phyloP scores from a whole-genome alignment of 2,113 vertebrate genomes.

The Picathartes gymnocephalus region DNA sequence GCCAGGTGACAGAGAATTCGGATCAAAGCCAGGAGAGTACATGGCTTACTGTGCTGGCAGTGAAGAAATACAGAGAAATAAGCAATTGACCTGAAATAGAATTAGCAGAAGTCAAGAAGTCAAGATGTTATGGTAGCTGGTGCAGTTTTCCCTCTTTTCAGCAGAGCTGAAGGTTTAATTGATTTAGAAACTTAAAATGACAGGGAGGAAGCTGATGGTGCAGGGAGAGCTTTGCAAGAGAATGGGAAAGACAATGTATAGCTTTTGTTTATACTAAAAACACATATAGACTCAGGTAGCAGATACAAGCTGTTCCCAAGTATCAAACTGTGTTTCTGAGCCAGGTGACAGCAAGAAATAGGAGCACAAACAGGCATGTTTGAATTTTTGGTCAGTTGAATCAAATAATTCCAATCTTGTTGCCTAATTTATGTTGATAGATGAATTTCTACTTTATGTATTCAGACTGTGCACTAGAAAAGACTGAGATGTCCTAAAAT shows the following conservation, averaged over 20 bases:
- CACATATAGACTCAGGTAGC: background rate
- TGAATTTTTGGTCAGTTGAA: background rate
- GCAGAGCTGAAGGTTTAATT: background rate
- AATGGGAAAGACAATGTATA: background rate
- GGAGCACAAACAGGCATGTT: background rate
- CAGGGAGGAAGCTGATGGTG: background rate
- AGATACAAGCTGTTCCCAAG: background rate
- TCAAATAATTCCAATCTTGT: background rate
- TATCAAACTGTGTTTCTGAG: background rate
- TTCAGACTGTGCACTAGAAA: background rate
- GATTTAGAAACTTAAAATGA: background rate
- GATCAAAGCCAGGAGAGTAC: background rate
- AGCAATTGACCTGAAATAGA: background rate
- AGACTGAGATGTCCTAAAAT: background rate
- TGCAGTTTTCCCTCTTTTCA: background rate
- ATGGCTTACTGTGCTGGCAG: background rate
- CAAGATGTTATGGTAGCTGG: background rate
- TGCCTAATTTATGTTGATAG: background rate
- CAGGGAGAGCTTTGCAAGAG: background rate
- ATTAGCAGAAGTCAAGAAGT: background rate
- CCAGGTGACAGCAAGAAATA: background rate
- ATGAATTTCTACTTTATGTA: background rate
- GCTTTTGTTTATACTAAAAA: background rate
- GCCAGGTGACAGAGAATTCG: background rate
- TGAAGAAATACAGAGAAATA: background rate